Conservation (phyloP, 2,113 vertebrate genomes). For the Acanthochromis polyacanthus region DNA sequence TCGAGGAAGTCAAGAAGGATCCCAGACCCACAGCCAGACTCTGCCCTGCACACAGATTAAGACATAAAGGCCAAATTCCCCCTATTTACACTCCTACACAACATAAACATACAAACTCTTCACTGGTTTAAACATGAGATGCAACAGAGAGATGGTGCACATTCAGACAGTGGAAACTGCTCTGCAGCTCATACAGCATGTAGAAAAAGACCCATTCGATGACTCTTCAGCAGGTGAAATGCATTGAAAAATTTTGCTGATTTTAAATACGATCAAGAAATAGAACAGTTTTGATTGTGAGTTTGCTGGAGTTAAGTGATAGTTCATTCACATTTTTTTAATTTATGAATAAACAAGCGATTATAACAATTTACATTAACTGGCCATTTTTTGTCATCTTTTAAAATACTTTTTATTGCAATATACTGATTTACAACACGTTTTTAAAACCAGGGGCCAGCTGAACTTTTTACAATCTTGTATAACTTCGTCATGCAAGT, state of each 20-base stretch:
- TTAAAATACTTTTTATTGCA: slow-evolving; percentile 23
- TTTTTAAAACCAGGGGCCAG: slow-evolving; percentile 28
- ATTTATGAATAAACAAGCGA: slow-evolving; percentile 9
- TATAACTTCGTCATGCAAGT: slow-evolving; percentile 37
- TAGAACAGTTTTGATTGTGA: neutral
- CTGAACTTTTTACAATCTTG: slow-evolving; percentile 17
- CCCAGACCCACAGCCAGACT: slow-evolving; percentile 11
- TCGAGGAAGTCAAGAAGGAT: slow-evolving; percentile 9
- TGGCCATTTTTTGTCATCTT: slow-evolving; percentile 10
- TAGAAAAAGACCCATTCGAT: slow-evolving; percentile 35
- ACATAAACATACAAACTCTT: slow-evolving; percentile 33
- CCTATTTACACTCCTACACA: slow-evolving; percentile 20
- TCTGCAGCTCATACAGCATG: neutral
- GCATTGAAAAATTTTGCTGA: neutral
- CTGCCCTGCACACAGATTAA: slow-evolving; percentile 37
- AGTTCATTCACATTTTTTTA: neutral
- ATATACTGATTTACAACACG: no score
- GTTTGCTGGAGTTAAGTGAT: slow-evolving; percentile 20
- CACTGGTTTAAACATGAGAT: slow-evolving; percentile 28
- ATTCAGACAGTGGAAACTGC: neutral
- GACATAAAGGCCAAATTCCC: slow-evolving; percentile 24
- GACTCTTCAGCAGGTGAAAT: neutral
- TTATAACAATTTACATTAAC: neutral
- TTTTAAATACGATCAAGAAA: neutral
- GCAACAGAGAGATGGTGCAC: slow-evolving; percentile 3